These are phyloP conservation scores for Sebastiscus albofasciatus DNA, from an alignment of 2,797 vertebrate species.

Conservation along the genomic window DNA sequence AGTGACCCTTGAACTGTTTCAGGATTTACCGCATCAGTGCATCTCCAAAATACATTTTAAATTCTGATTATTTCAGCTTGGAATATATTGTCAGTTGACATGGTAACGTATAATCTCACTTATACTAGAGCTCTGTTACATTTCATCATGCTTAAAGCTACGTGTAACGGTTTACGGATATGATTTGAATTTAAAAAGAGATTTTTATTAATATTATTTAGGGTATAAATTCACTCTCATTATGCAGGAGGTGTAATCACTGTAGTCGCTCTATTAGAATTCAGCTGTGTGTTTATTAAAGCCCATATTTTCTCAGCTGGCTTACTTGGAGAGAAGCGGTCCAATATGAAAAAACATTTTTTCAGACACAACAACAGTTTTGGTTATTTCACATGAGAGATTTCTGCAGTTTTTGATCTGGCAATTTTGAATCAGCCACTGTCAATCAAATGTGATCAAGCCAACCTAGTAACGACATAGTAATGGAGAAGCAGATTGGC, in stretches of 20 bases:
- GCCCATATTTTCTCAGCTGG: background rate
- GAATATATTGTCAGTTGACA: conserved; percentile 2
- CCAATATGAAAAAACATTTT: background rate
- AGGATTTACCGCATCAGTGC: conserved; percentile 1
- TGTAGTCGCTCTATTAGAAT: background rate
- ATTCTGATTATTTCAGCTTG: conserved; percentile 10
- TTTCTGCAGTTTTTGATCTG: background rate
- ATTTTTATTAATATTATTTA: background rate
- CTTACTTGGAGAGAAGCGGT: background rate
- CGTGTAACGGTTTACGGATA: background rate
- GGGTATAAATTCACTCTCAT: background rate
- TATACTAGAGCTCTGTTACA: background rate
- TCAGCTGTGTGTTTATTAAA: background rate
- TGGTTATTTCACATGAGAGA: background rate
- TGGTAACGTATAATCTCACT: background rate
- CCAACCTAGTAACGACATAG: background rate
- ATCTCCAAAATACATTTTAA: background rate
- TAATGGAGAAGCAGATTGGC: background rate
- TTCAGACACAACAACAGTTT: background rate
- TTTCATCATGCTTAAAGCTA: background rate
- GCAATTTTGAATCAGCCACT: background rate
- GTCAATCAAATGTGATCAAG: background rate
- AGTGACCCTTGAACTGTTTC: conserved; percentile 23
- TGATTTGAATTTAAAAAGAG: background rate
- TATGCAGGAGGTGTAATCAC: background rate